Percentiles rank a stretch among this genome's conserved stretches.
phyloP scores from a whole-genome alignment of 2,113 vertebrate species.

The Tetrao urogallus region DNA sequence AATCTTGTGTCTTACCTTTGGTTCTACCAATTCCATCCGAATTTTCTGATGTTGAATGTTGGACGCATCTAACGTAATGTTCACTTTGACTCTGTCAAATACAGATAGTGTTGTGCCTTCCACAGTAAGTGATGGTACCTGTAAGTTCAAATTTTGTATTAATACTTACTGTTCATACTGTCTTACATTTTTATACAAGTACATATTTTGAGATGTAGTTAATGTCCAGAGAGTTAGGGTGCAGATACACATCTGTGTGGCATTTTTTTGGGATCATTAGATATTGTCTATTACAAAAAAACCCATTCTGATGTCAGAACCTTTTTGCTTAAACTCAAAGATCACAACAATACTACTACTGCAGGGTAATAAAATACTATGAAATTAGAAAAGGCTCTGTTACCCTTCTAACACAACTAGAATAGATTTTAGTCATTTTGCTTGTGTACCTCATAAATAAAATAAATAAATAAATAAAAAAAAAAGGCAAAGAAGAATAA shows the following conservation, averaged over 20 bases:
- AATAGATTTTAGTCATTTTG: background rate
- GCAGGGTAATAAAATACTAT: background rate
- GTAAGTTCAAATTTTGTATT: constrained; percentile 25
- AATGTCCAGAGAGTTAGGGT: background rate
- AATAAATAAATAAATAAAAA: background rate
- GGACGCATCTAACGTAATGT: constrained; percentile 90
- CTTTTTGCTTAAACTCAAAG: background rate
- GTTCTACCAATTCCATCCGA: constrained; percentile 91
- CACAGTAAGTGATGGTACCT: constrained; percentile 88
- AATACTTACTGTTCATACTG: background rate
- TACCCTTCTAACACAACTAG: background rate
- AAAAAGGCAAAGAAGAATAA: background rate
- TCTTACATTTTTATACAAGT: background rate
- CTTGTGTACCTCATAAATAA: background rate
- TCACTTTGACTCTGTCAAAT: constrained; percentile 95
- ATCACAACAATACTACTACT: background rate
- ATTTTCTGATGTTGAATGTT: constrained; percentile 99
- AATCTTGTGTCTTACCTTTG: constrained; percentile 83
- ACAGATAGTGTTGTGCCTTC: constrained; percentile 86
- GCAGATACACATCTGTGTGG: background rate
- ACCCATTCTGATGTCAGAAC: background rate
- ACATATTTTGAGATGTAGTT: background rate
- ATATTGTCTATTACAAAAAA: background rate
- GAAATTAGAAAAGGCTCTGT: background rate
- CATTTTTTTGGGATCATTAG: background rate